Evolutionary conservation across 2,888 invertebrate genomes (phyloP), one percentile per base, ranked within the genome.

Genomic region (Stenchaetothrips biformis): DNA sequence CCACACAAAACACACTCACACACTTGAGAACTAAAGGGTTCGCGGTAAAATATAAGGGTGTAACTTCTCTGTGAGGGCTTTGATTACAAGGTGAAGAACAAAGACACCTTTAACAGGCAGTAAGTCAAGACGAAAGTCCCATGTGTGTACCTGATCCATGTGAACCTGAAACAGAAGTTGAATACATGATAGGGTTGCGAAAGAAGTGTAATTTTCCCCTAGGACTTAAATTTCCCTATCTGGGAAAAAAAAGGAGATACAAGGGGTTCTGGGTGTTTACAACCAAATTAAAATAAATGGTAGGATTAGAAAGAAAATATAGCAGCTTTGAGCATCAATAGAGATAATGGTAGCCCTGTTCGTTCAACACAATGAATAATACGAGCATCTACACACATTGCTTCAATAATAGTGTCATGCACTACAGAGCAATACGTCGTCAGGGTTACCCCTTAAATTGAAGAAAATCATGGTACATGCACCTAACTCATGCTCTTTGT

Each of bases 391-490:
- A 74, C 67, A 74, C 21, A 74, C 67, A 74, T 25, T 74, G 67
- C 67, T 21, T 25, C 7, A n/a, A 9, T 11, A 74, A n/a, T 74
- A 11, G 9, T 25, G 79, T 13, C 25, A 74, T 47, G 25, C 62
- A 80, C 25, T 47, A 48, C 48, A 6, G 0, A 78, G 79, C 16
- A 37, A 79, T 9, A 25, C 48, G 59, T 80, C 48, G 53, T 18
- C 37, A 2, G 37, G 37, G 1, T 37, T 2, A 37, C 37, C 4
- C 37, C 37, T 59, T 48, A n/a, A n/a, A 77, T 81, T 62, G 80
- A 82, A 82, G 81, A 80, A 82, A 79, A 81, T 78, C 74, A 21
- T 78, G 78, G 79, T 59, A 78, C 81, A 80, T 79, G 79, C 81
- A 78, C 78, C 62, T 78, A 80, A 80, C 25, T 79, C 78, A 79